A percentile compares a stretch with the other conserved stretches of the same genome.
Evolutionary conservation across 2,888 invertebrate species (phyloP).

Genomic region (Drosophila merina): DNA sequence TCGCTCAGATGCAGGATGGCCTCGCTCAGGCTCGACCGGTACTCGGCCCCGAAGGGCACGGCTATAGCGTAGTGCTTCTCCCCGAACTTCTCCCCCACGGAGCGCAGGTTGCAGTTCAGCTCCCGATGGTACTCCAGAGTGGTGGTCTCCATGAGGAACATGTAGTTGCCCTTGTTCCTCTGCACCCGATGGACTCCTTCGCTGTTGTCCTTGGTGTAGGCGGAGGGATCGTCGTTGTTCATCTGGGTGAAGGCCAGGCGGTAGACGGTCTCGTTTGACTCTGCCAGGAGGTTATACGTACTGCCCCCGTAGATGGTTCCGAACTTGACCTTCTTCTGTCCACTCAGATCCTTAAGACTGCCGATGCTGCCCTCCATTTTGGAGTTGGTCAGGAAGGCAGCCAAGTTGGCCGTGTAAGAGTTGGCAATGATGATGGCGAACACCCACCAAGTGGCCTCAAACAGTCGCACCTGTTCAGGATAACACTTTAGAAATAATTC

Average conservation of each 20-base stretch:
- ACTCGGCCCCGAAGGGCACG: constrained; percentile 91
- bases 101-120: constrained; percentile 91
- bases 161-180: constrained; percentile 90
- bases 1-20: constrained; percentile 96
- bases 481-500: not conserved
- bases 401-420: constrained; percentile 96
- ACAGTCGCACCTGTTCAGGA: constrained; percentile 86
- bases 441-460: constrained; percentile 93
- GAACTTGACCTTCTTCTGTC: constrained; percentile 96
- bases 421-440: constrained; percentile 92
- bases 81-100: constrained; percentile 92
- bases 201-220: constrained; percentile 90
- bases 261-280: constrained; percentile 93
- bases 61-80: constrained; percentile 98
- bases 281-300: constrained; percentile 94
- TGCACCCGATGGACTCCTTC: constrained; percentile 93
- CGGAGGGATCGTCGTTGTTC: constrained; percentile 91
- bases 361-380: constrained; percentile 95
- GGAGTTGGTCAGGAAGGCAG: constrained; percentile 95
- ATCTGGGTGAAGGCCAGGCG: constrained; percentile 95
- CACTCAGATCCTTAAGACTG: constrained; percentile 94
- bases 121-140: constrained; percentile 95
- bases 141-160: constrained; percentile 98
- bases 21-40: constrained; percentile 91
- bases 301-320: constrained; percentile 94